Conservation (phyloP, 37 sponge, comb jelly and placozoan genomes). For the Aphrocallistes beatrix region DNA sequence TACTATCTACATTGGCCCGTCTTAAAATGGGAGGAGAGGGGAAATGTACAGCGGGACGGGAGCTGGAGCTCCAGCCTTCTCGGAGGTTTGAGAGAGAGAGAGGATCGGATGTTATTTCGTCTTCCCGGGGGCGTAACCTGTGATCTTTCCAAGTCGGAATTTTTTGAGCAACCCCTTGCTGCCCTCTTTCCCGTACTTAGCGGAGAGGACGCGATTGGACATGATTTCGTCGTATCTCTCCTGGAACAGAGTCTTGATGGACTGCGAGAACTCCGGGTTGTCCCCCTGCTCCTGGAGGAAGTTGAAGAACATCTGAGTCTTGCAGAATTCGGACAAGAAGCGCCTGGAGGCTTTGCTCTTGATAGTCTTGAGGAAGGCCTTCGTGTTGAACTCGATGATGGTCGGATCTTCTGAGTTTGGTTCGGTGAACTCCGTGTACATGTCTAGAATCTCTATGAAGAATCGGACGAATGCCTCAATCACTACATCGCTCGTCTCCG, state of each 20-base stretch:
- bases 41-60: neutral
- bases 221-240: slow-evolving; percentile 9
- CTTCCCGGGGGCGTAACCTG: neutral
- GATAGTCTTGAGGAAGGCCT: neutral
- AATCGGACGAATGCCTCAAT: slow-evolving; percentile 24
- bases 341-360: neutral
- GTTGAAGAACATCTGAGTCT: slow-evolving; percentile 75
- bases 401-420: neutral
- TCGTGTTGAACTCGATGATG: neutral
- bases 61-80: too few species aligned
- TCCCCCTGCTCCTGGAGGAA: slow-evolving; percentile 55
- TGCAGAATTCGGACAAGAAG: slow-evolving; percentile 56
- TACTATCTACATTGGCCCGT: neutral
- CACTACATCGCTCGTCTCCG: slow-evolving; percentile 13
- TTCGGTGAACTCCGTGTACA: neutral
- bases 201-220: slow-evolving; percentile 15
- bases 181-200: neutral
- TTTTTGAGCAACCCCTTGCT: neutral
- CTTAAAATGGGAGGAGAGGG: slow-evolving; percentile 7
- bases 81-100: too few species aligned
- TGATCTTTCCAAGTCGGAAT: neutral
- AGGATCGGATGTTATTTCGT: neutral
- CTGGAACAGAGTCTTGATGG: slow-evolving; percentile 12
- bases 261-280: neutral
- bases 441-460: slow-evolving; percentile 22